phyloP scores from a whole-genome alignment of 2,888 invertebrate species.

The Encarsia formosa region DNA sequence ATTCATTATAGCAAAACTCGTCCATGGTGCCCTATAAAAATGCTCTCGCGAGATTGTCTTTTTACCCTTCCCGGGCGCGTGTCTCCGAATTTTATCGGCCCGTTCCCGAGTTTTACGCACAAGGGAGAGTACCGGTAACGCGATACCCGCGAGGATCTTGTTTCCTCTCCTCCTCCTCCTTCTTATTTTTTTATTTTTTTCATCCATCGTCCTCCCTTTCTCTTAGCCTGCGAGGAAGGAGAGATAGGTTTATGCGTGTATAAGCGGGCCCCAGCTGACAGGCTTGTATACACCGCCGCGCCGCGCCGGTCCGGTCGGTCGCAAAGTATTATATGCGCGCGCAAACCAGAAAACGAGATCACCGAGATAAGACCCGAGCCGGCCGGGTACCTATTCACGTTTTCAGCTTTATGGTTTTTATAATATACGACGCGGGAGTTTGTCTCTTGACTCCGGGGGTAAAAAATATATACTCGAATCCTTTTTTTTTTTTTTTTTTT shows the following conservation, averaged over 20 bases:
- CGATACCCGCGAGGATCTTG: constrained; percentile 27
- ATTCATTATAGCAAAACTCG: too few relatives aligned
- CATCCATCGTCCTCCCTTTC: background rate
- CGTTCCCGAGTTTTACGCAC: constrained; percentile 14
- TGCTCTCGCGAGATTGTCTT: too few relatives aligned
- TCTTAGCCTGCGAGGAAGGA: background rate
- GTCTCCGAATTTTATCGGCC: constrained; percentile 36
- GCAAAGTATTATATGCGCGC: background rate
- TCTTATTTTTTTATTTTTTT: background rate
- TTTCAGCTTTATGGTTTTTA: constrained; percentile 26
- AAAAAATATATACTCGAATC: too few relatives aligned
- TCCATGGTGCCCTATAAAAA: too few relatives aligned
- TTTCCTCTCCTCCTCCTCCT: constrained; percentile 15
- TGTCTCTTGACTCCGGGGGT: too few relatives aligned
- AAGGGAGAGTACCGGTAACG: constrained; percentile 24
- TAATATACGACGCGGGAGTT: too few relatives aligned
- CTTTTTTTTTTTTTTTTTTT: too few relatives aligned
- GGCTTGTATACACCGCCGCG: background rate
- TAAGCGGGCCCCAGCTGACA: too few relatives aligned
- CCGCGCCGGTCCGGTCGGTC: too few relatives aligned
- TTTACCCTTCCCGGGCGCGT: too few relatives aligned
- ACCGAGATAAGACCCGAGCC: constrained; percentile 18
- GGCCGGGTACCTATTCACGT: background rate
- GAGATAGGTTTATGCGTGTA: background rate
- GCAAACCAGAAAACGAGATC: constrained; percentile 18